Conservation (phyloP, 2,888 invertebrate genomes). For the Diplolepis rosae region DNA sequence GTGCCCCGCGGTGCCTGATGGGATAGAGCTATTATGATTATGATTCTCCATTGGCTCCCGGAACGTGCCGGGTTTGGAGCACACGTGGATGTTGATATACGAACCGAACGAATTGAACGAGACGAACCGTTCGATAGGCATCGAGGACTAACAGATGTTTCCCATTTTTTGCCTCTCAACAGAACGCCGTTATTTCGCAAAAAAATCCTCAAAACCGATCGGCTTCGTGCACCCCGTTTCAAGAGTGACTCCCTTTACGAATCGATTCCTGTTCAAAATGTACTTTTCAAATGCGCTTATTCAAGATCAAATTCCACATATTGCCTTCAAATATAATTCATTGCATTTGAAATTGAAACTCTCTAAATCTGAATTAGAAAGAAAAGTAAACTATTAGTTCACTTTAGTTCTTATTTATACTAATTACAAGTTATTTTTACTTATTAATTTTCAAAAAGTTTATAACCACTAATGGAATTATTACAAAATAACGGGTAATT, state of each 20-base stretch:
- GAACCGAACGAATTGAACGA: slow-evolving; percentile 55
- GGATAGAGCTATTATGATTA: slow-evolving; percentile 55
- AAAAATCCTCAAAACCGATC: slow-evolving; percentile 68
- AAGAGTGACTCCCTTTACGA: slow-evolving; percentile 19
- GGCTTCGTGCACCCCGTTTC: slow-evolving; percentile 50
- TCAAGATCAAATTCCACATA: background rate
- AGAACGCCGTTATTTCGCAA: slow-evolving; percentile 71
- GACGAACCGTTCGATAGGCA: slow-evolving; percentile 68
- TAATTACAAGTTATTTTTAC: no score
- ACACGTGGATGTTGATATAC: slow-evolving; percentile 55
- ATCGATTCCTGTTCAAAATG: slow-evolving; percentile 38
- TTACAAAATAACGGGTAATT: no score
- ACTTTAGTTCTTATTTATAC: no score
- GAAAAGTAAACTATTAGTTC: no score
- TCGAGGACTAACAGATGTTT: slow-evolving; percentile 72
- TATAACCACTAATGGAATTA: no score
- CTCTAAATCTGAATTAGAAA: no score
- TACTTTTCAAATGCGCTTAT: slow-evolving; percentile 1
- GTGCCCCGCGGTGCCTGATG: slow-evolving; percentile 56
- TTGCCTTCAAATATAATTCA: background rate
- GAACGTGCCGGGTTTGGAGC: slow-evolving; percentile 49
- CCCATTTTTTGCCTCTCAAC: slow-evolving; percentile 65
- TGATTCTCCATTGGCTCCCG: slow-evolving; percentile 49
- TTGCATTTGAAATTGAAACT: background rate
- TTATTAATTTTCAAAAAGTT: no score